These are phyloP conservation scores for Calliopsis andreniformis DNA, from an alignment of 1,140 invertebrate genomes.

Conservation along the genomic window DNA sequence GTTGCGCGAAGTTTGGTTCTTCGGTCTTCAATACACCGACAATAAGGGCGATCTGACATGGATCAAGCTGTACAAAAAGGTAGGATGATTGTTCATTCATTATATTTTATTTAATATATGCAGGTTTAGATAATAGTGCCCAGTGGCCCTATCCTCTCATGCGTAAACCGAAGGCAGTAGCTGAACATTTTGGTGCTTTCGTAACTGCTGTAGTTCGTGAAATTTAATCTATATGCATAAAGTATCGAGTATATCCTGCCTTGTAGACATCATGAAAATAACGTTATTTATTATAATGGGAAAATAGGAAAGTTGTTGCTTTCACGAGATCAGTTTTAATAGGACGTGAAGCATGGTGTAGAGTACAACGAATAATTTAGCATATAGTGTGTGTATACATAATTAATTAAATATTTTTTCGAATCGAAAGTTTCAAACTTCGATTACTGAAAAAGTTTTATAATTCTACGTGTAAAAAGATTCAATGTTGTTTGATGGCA, in stretches of 20 bases:
- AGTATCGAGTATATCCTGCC: neutral
- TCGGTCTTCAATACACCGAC: constrained; percentile 99
- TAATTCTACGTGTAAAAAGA: too few species aligned
- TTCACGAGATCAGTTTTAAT: constrained; percentile 8
- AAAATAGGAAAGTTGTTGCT: neutral
- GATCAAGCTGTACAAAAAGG: constrained; percentile 99
- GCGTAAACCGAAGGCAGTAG: too few species aligned
- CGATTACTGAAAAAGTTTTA: neutral
- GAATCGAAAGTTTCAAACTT: neutral
- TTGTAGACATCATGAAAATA: neutral
- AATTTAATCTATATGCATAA: neutral
- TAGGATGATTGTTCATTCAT: constrained; percentile 80
- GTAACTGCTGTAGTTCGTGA: neutral
- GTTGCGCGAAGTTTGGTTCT: constrained; percentile 99
- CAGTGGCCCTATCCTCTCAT: neutral
- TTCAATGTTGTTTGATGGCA: too few species aligned
- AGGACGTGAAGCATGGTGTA: constrained; percentile 9
- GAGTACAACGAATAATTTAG: neutral
- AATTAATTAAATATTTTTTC: neutral
- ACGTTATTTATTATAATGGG: neutral
- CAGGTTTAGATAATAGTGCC: too few species aligned
- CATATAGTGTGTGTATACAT: neutral
- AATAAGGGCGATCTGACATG: constrained; percentile 98
- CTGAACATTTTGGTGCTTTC: neutral
- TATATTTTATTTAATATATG: too few species aligned